phyloP scores from a whole-genome alignment of 1,140 invertebrate genomes.

The Trachelipus rathkii region DNA sequence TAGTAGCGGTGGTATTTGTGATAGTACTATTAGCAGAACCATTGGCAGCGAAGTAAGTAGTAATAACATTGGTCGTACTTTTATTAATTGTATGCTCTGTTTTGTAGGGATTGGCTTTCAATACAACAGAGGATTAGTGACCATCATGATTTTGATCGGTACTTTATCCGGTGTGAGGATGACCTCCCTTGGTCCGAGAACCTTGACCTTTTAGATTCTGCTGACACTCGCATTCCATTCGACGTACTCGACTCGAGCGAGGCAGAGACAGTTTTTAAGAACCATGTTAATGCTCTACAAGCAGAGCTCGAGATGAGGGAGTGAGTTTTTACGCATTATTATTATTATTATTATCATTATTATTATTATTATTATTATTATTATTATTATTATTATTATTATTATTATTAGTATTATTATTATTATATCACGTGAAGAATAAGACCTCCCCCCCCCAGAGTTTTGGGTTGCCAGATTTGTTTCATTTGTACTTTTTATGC shows the following conservation, averaged over 20 bases:
- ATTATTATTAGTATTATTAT: neutral
- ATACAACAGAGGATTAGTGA: conserved; percentile 75
- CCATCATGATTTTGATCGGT: conserved; percentile 82
- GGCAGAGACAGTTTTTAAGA: conserved; percentile 85
- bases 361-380: neutral
- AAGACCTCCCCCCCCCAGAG: too few species aligned
- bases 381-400: neutral
- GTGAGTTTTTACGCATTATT: conserved; percentile 58
- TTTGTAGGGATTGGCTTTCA: conserved; percentile 75
- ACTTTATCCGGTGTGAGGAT: conserved; percentile 80
- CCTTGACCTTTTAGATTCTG: conserved; percentile 37
- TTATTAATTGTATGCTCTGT: neutral
- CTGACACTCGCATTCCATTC: conserved; percentile 71
- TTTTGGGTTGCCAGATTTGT: too few species aligned
- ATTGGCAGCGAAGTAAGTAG: neutral
- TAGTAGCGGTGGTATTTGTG: too few species aligned
- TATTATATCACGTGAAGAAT: too few species aligned
- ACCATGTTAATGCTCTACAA: conserved; percentile 82
- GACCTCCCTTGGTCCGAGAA: conserved; percentile 72
- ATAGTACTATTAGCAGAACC: too few species aligned
- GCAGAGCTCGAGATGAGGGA: conserved; percentile 84
- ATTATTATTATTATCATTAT: neutral
- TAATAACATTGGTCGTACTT: neutral
- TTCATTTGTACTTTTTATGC: too few species aligned
- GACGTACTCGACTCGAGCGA: conserved; percentile 84